A percentile compares a stretch with the other conserved stretches of the same genome.
phyloP scores from a whole-genome alignment of 2,113 vertebrate genomes.

The Garra rufa region DNA sequence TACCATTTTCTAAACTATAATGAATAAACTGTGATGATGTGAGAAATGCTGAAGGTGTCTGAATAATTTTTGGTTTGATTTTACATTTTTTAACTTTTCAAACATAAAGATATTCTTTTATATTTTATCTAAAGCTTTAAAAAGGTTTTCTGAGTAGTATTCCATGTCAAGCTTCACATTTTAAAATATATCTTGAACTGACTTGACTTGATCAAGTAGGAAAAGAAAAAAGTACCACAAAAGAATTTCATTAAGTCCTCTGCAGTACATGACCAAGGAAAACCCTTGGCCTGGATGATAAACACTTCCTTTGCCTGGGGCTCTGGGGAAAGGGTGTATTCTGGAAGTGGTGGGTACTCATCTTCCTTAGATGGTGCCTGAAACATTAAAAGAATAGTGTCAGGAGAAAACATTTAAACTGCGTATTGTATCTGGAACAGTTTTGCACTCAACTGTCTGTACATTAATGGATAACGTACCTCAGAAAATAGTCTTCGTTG shows the following conservation, averaged over 20 bases:
- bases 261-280: conserved; percentile 85
- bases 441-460: not conserved
- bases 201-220: not conserved
- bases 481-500: conserved; percentile 37
- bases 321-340: conserved; percentile 67
- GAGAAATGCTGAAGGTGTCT: too few species aligned
- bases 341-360: conserved; percentile 76
- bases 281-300: conserved; percentile 86
- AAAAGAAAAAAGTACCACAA: conserved; percentile 75
- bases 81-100: too few species aligned
- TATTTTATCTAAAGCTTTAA: not conserved
- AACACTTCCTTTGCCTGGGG: conserved; percentile 74
- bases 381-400: not conserved
- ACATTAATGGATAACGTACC: conserved; percentile 11
- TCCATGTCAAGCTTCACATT: not conserved
- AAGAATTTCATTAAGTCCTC: conserved; percentile 92
- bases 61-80: too few species aligned
- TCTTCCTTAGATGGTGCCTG: conserved; percentile 70
- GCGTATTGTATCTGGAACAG: not conserved
- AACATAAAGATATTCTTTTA: not conserved
- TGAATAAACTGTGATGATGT: too few species aligned
- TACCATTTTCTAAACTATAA: too few species aligned
- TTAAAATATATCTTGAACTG: not conserved
- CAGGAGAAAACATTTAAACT: not conserved
- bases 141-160: not conserved